These are phyloP conservation scores for Conopomorpha cramerella DNA, from an alignment of 1,140 invertebrate genomes.

Conservation along the genomic window DNA sequence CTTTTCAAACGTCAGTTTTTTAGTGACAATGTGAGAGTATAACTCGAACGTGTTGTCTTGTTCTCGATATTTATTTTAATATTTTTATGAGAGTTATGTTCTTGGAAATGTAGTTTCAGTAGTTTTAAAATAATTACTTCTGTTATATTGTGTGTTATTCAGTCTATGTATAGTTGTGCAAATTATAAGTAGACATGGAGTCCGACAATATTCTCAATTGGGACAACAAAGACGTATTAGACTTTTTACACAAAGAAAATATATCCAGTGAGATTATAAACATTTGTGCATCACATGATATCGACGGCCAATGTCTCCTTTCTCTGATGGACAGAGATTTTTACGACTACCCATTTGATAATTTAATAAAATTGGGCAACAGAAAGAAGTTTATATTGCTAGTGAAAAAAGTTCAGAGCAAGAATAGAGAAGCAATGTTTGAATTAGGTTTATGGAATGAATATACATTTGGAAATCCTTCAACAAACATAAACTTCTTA, in stretches of 20 bases:
- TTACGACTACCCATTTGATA: constrained; percentile 49
- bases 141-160: too few species aligned
- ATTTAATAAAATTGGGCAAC: constrained; percentile 38
- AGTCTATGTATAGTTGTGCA: too few species aligned
- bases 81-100: constrained; percentile 4
- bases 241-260: constrained; percentile 54
- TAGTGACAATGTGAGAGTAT: background rate
- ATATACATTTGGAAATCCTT: constrained; percentile 26
- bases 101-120: background rate
- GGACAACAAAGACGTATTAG: constrained; percentile 53
- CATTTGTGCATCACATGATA: constrained; percentile 40
- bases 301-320: constrained; percentile 51
- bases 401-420: constrained; percentile 48
- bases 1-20: background rate
- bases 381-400: constrained; percentile 47
- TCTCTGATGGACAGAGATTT: constrained; percentile 52
- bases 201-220: constrained; percentile 48
- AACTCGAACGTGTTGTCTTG: background rate
- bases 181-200: too few species aligned
- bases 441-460: constrained; percentile 49
- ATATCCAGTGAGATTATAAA: constrained; percentile 39
- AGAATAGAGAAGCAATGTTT: constrained; percentile 45
- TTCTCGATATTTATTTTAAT: too few species aligned
- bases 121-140: constrained; percentile 4
- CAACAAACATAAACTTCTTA: constrained; percentile 53